Base-by-base conservation (phyloP, 2,113 vertebrate species). In the Xiphophorus hellerii region DNA sequence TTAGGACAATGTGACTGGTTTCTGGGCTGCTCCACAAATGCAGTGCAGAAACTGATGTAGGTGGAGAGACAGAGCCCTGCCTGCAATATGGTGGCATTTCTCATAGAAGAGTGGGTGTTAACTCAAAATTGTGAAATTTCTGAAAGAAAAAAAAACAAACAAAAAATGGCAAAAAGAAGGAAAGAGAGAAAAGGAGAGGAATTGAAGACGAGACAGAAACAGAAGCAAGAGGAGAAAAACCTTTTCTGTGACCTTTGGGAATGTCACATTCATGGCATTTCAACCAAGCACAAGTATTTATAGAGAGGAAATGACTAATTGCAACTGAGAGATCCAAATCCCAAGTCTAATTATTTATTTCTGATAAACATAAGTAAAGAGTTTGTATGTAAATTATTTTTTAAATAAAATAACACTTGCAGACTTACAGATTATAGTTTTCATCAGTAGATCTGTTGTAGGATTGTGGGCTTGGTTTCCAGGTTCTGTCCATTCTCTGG, bases 261-360 rank as follows among this genome's bases (percentile, higher is more conserved):
- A 90, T 91, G 86, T 90, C 80, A 86, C 74, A 86, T 73, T 77
- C 77, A 71, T 74, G 81, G 81, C 81, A 86, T 93, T 88, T 87
- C 73, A 81, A 89, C 82, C 77, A 83, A 90, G 82, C 74, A 84
- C 84, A 85, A 93, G 90, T 90, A 92, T 88, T 93, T 89, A 87
- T 89, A 87, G 86, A 92, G 89, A 77, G 79, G 33, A 91, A 92
- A 87, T 88, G 80, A 88, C 84, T 92, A 92, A 92, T 92, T 94
- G 90, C 91, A 87, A 87, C 13, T 84, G 89, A 91, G 90, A 86
- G 86, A 80, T 87, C 62, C 85, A 92, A 92, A 86, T 92, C 90
- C 92, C 93, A 82, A 61, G 76, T 88, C 92, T 94, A 89, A 92
- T 92, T 90, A 93, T 93, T 93, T 91, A 91, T 86, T 90, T 89